Evolutionary conservation across 2,797 vertebrate species (phyloP), one percentile per base, ranked within the genome.

Genomic region (Florisuga fusca): DNA sequence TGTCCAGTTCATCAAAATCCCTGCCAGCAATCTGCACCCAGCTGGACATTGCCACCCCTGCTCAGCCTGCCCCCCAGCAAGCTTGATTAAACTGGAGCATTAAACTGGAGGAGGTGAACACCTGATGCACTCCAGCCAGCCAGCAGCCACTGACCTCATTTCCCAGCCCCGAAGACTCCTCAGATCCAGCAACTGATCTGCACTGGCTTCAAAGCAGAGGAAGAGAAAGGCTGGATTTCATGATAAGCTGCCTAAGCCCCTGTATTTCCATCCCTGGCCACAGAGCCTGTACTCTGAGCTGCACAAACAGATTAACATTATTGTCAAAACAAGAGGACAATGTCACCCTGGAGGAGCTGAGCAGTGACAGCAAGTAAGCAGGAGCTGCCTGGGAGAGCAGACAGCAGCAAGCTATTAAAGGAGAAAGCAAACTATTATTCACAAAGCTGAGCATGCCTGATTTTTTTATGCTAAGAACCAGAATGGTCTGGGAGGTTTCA

Each of bases 281-380:
- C 82, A 51, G 6, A 67, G 82, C 31, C 74, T 77, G 76, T 51
- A 33, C 50, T 88, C 11, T 48, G 55, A 90, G 69, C 85, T 79
- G 91, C 91, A 96, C 83, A 84, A 90, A 94, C 0, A 88, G 77
- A 95, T 97, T 77, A 94, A 88, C 83, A 87, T 93, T 83, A 96
- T 43, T 88, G 91, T 95, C 95, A 93, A 91, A 96, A 88, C 73
- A 73, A 87, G 8, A 76, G 85, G 73, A 81, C 84, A 75, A 3
- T 51, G 74, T 89, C 83, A 93, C 27, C 45, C 63, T 41, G n/a
- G 41, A 88, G 46, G 62, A 91, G 71, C 41, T 74, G 34, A 91
- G 83, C 13, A 43, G 67, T 66, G 69, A 90, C 55, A 91, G 48
- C 55, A 81, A 91, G 36, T 9, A 75, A 88, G 83, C 48, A 63